These are phyloP conservation scores for Anthopleura sola DNA, from an alignment of 64 coral and sea anemone genomes.

Conservation along the genomic window DNA sequence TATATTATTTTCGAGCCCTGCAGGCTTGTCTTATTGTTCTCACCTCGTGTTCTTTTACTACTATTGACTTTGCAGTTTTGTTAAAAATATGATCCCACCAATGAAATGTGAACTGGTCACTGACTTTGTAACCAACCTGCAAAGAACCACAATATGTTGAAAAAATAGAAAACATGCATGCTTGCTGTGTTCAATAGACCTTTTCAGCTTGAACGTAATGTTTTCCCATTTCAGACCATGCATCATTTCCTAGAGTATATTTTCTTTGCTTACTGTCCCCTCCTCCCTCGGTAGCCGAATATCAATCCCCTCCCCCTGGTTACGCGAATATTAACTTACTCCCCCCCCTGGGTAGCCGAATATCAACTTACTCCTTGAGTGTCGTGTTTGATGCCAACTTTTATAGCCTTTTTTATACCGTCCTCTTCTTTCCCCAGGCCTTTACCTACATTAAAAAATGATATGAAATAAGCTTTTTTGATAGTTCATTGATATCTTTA, in stretches of 20 bases:
- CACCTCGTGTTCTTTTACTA: slow-evolving; percentile 72
- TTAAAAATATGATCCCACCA: slow-evolving; percentile 99
- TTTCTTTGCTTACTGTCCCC: too few species aligned
- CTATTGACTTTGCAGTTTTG: slow-evolving; percentile 89
- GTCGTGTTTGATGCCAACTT: slow-evolving; percentile 95
- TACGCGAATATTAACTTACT: too few species aligned
- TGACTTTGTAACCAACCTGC: slow-evolving; percentile 82
- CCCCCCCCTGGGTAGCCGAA: too few species aligned
- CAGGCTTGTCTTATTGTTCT: neutral
- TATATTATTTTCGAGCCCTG: too few species aligned
- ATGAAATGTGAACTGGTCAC: slow-evolving; percentile 87
- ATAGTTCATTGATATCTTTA: neutral
- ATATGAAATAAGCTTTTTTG: neutral
- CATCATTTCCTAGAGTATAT: too few species aligned
- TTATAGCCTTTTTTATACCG: slow-evolving; percentile 86
- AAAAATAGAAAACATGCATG: neutral
- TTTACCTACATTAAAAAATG: slow-evolving; percentile 58
- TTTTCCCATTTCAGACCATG: too few species aligned
- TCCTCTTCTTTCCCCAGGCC: slow-evolving; percentile 93
- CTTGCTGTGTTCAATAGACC: too few species aligned
- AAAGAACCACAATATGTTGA: neutral
- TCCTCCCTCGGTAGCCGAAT: too few species aligned
- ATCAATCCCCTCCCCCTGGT: neutral
- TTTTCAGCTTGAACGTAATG: too few species aligned
- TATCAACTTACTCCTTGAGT: slow-evolving; percentile 65